A percentile compares a stretch with the other conserved stretches of the same genome.
Conservation (phyloP, 2,888 invertebrate species). For the Ectropis crepuscularia region DNA sequence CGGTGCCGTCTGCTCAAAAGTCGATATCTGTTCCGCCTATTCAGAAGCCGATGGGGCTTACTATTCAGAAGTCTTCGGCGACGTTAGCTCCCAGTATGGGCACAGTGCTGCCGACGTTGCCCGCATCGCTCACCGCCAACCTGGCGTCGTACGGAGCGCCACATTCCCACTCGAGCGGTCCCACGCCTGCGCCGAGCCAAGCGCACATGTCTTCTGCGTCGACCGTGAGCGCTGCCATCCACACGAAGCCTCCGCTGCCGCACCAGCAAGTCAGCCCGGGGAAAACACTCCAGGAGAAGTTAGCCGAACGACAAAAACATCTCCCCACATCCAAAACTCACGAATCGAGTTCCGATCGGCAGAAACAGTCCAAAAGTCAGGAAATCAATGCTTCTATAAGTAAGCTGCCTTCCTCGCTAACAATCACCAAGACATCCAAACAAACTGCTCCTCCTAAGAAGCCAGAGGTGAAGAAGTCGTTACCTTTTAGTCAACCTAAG, state of each 20-base stretch:
- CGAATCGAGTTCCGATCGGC: constrained; percentile 30
- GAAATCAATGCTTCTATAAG: constrained; percentile 73
- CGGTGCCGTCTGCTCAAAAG: constrained; percentile 44
- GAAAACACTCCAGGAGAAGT: constrained; percentile 88
- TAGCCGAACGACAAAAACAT: constrained; percentile 87
- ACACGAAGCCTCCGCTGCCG: constrained; percentile 68
- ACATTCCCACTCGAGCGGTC: constrained; percentile 45
- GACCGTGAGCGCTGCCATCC: constrained; percentile 58
- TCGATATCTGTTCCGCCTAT: constrained; percentile 50
- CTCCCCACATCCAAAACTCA: constrained; percentile 56
- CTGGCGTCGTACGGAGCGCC: constrained; percentile 54
- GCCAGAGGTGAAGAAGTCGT: constrained; percentile 64
- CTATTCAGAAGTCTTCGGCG: constrained; percentile 56
- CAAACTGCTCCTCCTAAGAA: constrained; percentile 54
- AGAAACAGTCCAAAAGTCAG: constrained; percentile 43
- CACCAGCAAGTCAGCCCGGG: constrained; percentile 82
- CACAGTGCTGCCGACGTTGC: constrained; percentile 67
- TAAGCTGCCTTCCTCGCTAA: constrained; percentile 80
- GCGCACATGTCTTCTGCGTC: constrained; percentile 68
- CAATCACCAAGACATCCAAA: constrained; percentile 78
- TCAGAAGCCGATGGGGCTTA: constrained; percentile 34
- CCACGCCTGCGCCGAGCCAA: constrained; percentile 56
- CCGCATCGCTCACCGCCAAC: constrained; percentile 70
- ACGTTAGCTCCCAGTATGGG: constrained; percentile 71
- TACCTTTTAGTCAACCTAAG: constrained; percentile 64